Conservation (phyloP, 1,140 invertebrate species). For the Pentalonia nigronervosa region DNA sequence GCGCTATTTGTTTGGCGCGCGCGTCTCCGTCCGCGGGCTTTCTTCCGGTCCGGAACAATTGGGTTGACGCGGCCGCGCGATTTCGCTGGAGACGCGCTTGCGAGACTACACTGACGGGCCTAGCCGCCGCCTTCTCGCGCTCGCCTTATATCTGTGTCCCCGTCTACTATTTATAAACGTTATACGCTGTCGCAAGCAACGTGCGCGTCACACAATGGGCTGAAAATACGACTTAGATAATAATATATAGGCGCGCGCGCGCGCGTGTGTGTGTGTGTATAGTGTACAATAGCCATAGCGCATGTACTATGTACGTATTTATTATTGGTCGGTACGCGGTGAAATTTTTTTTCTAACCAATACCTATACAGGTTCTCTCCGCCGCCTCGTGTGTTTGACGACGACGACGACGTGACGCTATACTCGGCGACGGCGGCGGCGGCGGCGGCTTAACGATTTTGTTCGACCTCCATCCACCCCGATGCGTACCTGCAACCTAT, state of each 20-base stretch:
- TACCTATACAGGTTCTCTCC: background rate
- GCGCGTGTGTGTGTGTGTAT: no score
- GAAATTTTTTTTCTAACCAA: conserved; percentile 12
- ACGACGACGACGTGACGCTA: background rate
- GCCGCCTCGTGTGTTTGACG: background rate
- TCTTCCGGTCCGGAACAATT: background rate
- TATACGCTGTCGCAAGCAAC: no score
- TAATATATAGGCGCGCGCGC: no score
- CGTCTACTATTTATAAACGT: conserved; percentile 12
- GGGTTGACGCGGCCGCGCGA: background rate
- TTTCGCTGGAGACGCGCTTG: background rate
- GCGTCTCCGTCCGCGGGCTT: background rate
- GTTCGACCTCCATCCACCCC: conserved; percentile 23
- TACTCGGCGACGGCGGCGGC: background rate
- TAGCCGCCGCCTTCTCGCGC: background rate
- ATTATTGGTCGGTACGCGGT: background rate
- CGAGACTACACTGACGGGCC: background rate
- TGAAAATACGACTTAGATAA: background rate
- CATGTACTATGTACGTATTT: background rate
- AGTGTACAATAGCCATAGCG: background rate
- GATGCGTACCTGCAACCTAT: background rate
- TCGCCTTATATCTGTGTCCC: background rate
- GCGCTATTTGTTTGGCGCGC: background rate
- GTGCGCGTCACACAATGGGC: background rate
- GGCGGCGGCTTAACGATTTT: conserved; percentile 35